phyloP scores from a whole-genome alignment of 2,113 vertebrate species.

The Semnornis frantzii region DNA sequence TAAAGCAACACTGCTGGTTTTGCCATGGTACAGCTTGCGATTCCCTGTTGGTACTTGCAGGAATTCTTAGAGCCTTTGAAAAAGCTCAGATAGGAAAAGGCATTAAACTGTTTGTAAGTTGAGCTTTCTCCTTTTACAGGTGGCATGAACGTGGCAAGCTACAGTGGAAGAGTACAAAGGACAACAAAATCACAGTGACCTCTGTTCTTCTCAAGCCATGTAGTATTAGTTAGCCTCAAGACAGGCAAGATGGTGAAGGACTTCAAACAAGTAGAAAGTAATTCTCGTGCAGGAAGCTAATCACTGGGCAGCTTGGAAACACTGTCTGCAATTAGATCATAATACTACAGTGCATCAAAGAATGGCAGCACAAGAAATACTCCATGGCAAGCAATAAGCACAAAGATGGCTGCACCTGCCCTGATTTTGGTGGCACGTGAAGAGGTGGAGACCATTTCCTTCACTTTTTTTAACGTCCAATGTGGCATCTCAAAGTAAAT shows the following conservation, averaged over 20 bases:
- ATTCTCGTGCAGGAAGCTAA: background rate
- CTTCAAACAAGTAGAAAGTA: background rate
- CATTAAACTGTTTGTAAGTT: background rate
- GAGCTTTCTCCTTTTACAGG: background rate
- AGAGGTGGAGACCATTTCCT: background rate
- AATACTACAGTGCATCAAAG: background rate
- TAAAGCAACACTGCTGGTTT: background rate
- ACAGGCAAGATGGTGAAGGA: background rate
- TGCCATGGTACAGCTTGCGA: background rate
- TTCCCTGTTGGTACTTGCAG: background rate
- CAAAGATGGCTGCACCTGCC: background rate
- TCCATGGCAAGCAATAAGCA: background rate
- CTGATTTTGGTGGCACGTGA: background rate
- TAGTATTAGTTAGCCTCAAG: too few relatives aligned
- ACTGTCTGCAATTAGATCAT: background rate
- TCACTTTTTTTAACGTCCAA: background rate
- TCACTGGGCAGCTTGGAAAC: background rate
- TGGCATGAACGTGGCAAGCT: background rate
- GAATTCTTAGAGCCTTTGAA: background rate
- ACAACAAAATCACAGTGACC: background rate
- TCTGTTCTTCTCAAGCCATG: background rate
- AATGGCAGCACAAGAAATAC: background rate
- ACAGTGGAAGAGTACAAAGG: background rate
- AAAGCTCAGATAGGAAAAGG: background rate
- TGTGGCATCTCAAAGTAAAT: background rate